Evolutionary conservation across 2,797 vertebrate genomes (phyloP), one percentile per base, ranked within the genome.

Genomic region (Chromobotia macracanthus): DNA sequence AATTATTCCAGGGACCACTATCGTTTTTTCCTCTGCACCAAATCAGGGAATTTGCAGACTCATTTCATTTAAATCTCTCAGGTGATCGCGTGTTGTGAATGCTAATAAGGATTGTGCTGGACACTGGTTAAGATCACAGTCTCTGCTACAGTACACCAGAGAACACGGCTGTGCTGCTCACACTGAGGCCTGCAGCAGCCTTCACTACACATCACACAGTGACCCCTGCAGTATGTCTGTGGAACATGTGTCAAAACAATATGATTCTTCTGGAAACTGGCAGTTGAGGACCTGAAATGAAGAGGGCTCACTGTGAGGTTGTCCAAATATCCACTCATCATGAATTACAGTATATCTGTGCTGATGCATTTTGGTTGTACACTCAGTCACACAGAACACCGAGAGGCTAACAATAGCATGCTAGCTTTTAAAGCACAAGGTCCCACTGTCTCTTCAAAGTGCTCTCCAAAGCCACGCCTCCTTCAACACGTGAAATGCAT

Each of bases 11-110:
- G 53, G 75, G 38, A 71, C 60, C 38, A 50, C 66, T 81, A 80
- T 51, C 83, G 68, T 80, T 84, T 88, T 79, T 86, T 73, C 77
- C 87, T 90, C 89, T 91, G 91, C 91, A 91, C 87, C 89, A 91
- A 91, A 92, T 91, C 86, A 85, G 88, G 84, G 87, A 92, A 92
- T 91, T 89, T 91, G 91, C 92, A 91, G 91, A 93, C 90, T 92
- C 89, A 91, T 93, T 94, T 91, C 86, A 82, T 94, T 92, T 91
- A 84, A 88, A 81, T 84, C 89, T 89, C 88, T 88, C 91, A 93
- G 92, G 91, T 93, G 91, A 91, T 84, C 83, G 69, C 89, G 86
- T 84, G 87, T 77, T 81, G 82, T 56, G 92, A 93, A 94, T 94
- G 91, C 87, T 90, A 90, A 94, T 92, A 87, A 92, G 89, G 80